Evolutionary conservation across 2,797 vertebrate genomes (phyloP).

Genomic region (Taenioides sp.): DNA sequence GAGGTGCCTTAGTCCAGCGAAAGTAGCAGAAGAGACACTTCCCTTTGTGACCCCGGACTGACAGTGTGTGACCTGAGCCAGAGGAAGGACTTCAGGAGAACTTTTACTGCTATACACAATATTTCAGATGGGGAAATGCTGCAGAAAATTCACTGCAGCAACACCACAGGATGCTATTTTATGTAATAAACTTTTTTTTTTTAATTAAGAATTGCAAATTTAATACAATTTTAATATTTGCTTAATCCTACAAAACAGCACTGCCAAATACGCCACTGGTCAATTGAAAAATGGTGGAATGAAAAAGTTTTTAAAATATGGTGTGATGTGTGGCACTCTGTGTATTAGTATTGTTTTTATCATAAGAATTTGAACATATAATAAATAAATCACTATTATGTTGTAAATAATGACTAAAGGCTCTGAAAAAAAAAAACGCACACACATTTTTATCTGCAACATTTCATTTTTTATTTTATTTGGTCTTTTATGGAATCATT

Average conservation of each 20-base stretch:
- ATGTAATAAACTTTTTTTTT: not conserved
- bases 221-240: no score
- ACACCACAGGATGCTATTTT: not conserved
- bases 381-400: no score
- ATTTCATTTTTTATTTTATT: not conserved
- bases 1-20: slow-evolving; percentile 53
- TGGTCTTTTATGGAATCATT: not conserved
- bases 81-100: slow-evolving; percentile 26
- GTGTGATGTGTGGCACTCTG: not conserved
- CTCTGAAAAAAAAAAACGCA: no score
- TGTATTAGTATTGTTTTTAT: not conserved
- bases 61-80: slow-evolving; percentile 39
- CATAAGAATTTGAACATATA: no score
- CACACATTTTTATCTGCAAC: not conserved
- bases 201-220: no score
- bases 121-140: not conserved
- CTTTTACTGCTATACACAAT: slow-evolving; percentile 6
- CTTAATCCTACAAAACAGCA: no score
- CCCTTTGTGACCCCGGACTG: slow-evolving; percentile 39
- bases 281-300: no score
- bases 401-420: not conserved
- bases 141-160: no score
- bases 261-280: no score
- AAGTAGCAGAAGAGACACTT: slow-evolving; percentile 28
- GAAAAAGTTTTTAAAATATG: not conserved